Evolutionary conservation across 2,113 vertebrate species (phyloP), one percentile per base, ranked within the genome.

Genomic region (Tachysurus vachellii): DNA sequence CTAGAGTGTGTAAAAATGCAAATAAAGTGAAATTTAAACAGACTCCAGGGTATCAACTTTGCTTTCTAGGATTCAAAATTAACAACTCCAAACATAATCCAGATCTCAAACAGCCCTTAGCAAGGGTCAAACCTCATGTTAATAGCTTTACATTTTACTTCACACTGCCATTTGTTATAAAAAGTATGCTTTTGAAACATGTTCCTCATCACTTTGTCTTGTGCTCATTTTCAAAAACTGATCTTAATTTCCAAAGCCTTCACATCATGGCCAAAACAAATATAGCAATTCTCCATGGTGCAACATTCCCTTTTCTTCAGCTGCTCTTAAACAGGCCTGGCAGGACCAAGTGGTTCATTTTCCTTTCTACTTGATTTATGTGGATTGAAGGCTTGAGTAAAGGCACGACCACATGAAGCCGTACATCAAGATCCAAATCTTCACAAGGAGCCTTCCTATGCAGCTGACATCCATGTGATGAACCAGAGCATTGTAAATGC

Each of bases 201-300:
- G 44, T 75, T 80, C 47, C 54, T 82, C 59, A 44, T 75, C 68
- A 81, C 17, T n/a, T 59, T 59, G 66, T 80, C 10, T 31, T 47
- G 21, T 31, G 44, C 11, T 66, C 73, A 16, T 86, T 83, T 84
- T 70, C 28, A 89, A 91, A 88, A 88, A 59, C 57, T 83, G 87
- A 68, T 70, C 88, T 79, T 76, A 26, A 83, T 66, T 85, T 80
- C 50, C 53, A 76, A 42, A 82, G 76, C 77, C 23, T n/a, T 80
- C 81, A 68, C 44, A 12, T 59, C 54, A 31, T 4, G 83, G 88
- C 91, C 92, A 90, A 88, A 31, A 85, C 80, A 91, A 91, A 90
- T 66, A 81, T 61, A 81, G 31, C 61, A 89, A 86, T 47, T 83
- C 81, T 80, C 81, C 59, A 76, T 56, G 19, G 54, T 23, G 23